These are phyloP conservation scores for Melanotaenia nigrans DNA, from an alignment of 2,797 vertebrate species.

Conservation along the genomic window DNA sequence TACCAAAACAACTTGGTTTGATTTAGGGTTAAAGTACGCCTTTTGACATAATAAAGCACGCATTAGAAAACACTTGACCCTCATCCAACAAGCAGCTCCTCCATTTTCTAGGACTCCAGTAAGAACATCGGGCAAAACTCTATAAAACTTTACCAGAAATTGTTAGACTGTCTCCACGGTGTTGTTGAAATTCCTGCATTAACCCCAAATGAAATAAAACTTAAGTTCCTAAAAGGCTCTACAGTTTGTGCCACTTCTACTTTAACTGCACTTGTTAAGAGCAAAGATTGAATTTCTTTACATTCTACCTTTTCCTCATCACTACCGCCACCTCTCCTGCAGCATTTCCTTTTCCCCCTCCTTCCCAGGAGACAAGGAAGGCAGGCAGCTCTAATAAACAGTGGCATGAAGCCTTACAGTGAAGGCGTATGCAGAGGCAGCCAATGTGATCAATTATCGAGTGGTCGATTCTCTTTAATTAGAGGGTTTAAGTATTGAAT, in stretches of 20 bases:
- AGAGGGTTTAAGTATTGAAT: conserved; percentile 81
- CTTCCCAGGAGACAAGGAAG: conserved; percentile 71
- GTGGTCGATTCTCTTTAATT: conserved; percentile 82
- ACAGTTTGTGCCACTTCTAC: conserved; percentile 34
- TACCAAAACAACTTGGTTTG: not conserved
- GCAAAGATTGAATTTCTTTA: conserved; percentile 68
- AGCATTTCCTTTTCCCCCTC: conserved; percentile 40
- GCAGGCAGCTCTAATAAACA: conserved; percentile 77
- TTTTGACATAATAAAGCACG: not conserved
- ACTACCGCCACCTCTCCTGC: conserved; percentile 38
- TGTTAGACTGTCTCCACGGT: not conserved
- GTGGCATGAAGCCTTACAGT: conserved; percentile 66
- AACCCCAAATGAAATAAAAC: conserved; percentile 24
- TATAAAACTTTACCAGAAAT: not conserved
- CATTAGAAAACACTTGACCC: not conserved
- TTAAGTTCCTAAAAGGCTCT: conserved; percentile 24
- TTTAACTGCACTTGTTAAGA: conserved; percentile 50
- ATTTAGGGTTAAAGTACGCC: not conserved
- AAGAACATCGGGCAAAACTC: not conserved
- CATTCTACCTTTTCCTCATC: conserved; percentile 67
- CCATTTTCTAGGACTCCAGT: not conserved
- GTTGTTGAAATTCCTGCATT: conserved; percentile 24
- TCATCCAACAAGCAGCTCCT: not conserved
- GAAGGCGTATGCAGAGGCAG: conserved; percentile 65
- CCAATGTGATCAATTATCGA: conserved; percentile 82